Evolutionary conservation across 1,140 invertebrate genomes (phyloP).

Genomic region (Antheraea pernyi): DNA sequence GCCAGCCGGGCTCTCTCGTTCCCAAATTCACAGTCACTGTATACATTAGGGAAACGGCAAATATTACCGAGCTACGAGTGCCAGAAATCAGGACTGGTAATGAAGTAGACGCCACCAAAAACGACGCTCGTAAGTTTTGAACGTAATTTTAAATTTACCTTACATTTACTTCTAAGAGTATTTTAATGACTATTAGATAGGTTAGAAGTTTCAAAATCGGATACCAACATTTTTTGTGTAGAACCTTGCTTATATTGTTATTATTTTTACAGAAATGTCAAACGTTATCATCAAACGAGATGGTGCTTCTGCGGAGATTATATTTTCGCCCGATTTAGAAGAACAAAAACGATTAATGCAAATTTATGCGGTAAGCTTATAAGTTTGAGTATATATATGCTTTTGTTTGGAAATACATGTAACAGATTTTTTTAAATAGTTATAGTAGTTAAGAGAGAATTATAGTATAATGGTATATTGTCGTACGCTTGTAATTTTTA

Average conservation of each 20-base stretch:
- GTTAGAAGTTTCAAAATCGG: too few relatives aligned
- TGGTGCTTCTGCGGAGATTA: constrained; percentile 52
- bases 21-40: constrained; percentile 80
- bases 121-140: constrained; percentile 72
- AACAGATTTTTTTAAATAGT: too few relatives aligned
- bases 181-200: too few relatives aligned
- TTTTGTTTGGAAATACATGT: not conserved
- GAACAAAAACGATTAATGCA: constrained; percentile 71
- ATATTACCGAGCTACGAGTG: constrained; percentile 78
- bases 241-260: not conserved
- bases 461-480: too few relatives aligned
- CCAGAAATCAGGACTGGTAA: constrained; percentile 82
- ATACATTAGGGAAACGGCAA: constrained; percentile 79
- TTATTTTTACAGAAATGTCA: constrained; percentile 52
- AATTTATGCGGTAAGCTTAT: constrained; percentile 51
- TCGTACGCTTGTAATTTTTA: too few relatives aligned
- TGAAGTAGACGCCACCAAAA: constrained; percentile 76
- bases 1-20: constrained; percentile 81
- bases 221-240: too few relatives aligned
- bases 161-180: too few relatives aligned
- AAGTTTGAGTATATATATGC: too few relatives aligned
- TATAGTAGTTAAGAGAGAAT: too few relatives aligned
- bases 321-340: constrained; percentile 73
- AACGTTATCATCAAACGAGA: constrained; percentile 43
- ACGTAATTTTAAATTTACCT: too few relatives aligned